Base-by-base conservation (phyloP, 2,888 invertebrate genomes). In the Microdon myrmicae region DNA sequence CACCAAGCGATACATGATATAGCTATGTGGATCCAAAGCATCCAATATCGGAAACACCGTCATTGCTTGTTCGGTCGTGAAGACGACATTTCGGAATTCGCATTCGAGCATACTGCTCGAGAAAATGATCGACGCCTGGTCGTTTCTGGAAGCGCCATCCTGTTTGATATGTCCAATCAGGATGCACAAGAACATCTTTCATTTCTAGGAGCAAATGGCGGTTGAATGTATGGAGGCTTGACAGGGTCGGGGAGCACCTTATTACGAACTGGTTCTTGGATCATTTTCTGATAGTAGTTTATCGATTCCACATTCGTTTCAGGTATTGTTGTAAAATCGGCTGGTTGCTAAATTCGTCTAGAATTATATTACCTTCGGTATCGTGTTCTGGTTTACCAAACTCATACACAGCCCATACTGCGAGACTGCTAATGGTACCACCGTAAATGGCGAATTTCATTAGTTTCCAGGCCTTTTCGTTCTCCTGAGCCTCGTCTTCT, bases 91-190 rank as follows among this genome's bases (percentile, higher is more conserved):
- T n/a, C n/a, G n/a, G n/a, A n/a, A n/a, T n/a, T n/a, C n/a, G n/a
- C n/a, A n/a, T n/a, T 51, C 87, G 87, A 8, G 89, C 89, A 19
- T 92, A 84, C 48, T 90, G 86, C 74, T 94, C 90, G 13, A 97
- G 81, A 78, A 97, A 94, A 72, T 92, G 89, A 72, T 96, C 94
- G 0, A 97, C 86, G 38, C 93, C 95, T 0, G 96, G 96, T 29
- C 97, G 86, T 80, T 96, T 97, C 80, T 96, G 95, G 79, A 96
- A 97, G 70, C 96, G 86, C 95, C 95, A 96, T 3, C 95, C 96
- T 61, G 94, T 95, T 78, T 89, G 87, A 75, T 94, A 94, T 79
- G 94, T 94, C 96, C 96, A 97, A 76, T 96, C 96, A 0, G 96
- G 96, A 77, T 96, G 93, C 3, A 96, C 92, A 12, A 97, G 83